Conservation (phyloP, 2,113 vertebrate species). For the Scalopus aquaticus region DNA sequence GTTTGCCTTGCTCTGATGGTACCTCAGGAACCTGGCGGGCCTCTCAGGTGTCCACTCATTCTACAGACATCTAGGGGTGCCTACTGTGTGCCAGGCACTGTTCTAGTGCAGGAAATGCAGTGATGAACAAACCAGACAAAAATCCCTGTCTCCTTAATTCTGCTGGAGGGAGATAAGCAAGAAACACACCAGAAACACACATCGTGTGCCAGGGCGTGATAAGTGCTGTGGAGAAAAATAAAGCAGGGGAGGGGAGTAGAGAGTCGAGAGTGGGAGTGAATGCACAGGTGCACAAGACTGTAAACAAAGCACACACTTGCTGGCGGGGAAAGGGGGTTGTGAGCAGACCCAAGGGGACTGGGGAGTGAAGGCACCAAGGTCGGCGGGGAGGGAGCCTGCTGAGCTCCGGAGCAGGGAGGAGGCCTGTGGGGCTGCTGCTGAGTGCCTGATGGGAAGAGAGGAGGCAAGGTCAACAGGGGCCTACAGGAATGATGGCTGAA, state of each 20-base stretch:
- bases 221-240: background rate
- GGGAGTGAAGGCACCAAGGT: background rate
- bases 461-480: background rate
- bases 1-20: background rate
- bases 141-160: background rate
- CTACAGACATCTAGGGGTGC: background rate
- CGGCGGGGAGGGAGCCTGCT: background rate
- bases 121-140: background rate
- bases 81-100: background rate
- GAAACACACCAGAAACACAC: background rate
- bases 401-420: background rate
- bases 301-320: background rate
- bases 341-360: background rate
- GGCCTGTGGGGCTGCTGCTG: background rate
- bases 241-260: too few relatives aligned
- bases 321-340: background rate
- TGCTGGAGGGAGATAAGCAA: background rate
- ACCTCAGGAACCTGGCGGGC: background rate
- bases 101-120: background rate
- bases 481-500: background rate
- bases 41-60: background rate
- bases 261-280: too few relatives aligned
- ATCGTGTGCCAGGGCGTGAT: background rate
- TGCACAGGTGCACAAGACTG: background rate
- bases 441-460: too few relatives aligned